Evolutionary conservation across 2,797 vertebrate genomes (phyloP).

Genomic region (Notolepis coatsorum): DNA sequence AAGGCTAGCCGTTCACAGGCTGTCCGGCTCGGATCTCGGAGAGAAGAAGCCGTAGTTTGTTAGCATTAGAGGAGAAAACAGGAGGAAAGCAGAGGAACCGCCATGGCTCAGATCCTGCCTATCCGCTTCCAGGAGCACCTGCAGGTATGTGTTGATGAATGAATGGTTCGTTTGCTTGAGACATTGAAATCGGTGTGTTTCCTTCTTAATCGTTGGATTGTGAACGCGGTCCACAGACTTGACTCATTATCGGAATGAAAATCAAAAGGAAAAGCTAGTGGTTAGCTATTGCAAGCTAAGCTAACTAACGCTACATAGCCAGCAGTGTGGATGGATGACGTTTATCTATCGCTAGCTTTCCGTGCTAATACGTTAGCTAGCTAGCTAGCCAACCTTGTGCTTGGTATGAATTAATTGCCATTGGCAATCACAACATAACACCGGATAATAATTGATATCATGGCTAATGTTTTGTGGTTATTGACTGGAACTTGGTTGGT

Average conservation of each 20-base stretch:
- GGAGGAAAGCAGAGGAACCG: constrained; percentile 81
- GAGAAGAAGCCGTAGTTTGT: constrained; percentile 76
- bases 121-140: constrained; percentile 97
- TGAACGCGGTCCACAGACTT: neutral
- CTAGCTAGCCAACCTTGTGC: constrained; percentile 29
- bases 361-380: constrained; percentile 57
- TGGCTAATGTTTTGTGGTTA: no score
- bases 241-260: constrained; percentile 14
- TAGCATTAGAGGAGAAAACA: constrained; percentile 73
- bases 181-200: neutral
- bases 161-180: constrained; percentile 28
- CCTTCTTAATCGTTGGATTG: neutral
- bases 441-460: no score
- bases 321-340: constrained; percentile 75
- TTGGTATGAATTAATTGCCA: constrained; percentile 5
- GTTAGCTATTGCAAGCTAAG: constrained; percentile 68
- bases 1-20: constrained; percentile 66
- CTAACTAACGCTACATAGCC: constrained; percentile 72
- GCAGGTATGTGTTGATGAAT: constrained; percentile 84
- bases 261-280: constrained; percentile 44
- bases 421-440: no score
- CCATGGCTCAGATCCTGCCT: constrained; percentile 94
- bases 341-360: constrained; percentile 70
- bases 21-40: constrained; percentile 73
- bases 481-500: no score